A percentile compares a stretch with the other conserved stretches of the same genome.
These are phyloP conservation scores for Oncorhynchus mykiss DNA, from an alignment of 2,113 vertebrate genomes.

Conservation along the genomic window DNA sequence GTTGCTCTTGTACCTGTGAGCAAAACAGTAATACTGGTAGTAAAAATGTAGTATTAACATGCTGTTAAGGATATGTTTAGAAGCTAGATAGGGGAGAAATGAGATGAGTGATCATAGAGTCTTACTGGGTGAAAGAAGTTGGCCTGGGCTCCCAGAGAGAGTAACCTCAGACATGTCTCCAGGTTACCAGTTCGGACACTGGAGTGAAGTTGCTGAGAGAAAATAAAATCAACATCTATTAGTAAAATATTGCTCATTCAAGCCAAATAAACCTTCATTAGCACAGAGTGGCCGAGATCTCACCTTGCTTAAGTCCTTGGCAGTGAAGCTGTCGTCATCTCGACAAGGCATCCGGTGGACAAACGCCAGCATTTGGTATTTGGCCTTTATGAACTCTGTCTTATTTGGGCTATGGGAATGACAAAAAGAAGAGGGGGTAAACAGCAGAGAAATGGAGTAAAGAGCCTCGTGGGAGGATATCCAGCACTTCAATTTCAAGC, in stretches of 20 bases:
- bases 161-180: conserved; percentile 88
- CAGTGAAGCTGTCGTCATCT: conserved; percentile 89
- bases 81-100: not conserved
- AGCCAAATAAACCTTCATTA: not conserved
- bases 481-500: too few species aligned
- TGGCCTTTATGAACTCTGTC: conserved; percentile 94
- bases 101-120: not conserved
- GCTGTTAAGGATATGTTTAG: not conserved
- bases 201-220: conserved; percentile 91
- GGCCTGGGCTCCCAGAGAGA: conserved; percentile 94
- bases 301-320: conserved; percentile 97
- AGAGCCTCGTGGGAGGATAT: too few species aligned
- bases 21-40: too few species aligned
- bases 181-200: conserved; percentile 95
- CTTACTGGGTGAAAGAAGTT: conserved; percentile 96
- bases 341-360: conserved; percentile 93
- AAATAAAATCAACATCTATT: conserved; percentile 41
- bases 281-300: conserved; percentile 11
- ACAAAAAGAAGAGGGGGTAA: conserved; percentile 31
- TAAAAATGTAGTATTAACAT: not conserved
- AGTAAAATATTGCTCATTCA: not conserved
- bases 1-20: too few species aligned
- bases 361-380: conserved; percentile 96
- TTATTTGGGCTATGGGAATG: conserved; percentile 85
- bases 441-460: not conserved